These are phyloP conservation scores for Antheraea pernyi DNA, from an alignment of 1,140 invertebrate genomes.

Conservation along the genomic window DNA sequence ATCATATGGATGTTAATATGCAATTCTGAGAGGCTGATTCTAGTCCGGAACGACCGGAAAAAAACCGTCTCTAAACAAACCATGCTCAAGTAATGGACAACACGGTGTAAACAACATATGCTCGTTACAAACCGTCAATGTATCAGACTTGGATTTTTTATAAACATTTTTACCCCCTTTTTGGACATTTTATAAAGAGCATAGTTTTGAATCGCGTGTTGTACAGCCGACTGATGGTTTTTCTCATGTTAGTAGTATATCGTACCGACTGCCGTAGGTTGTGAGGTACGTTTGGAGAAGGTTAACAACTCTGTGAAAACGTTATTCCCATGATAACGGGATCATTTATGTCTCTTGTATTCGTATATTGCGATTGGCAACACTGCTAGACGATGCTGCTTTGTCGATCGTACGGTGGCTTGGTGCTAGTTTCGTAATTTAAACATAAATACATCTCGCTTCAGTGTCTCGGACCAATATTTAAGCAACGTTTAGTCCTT, in stretches of 20 bases:
- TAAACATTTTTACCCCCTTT: slow-evolving; percentile 64
- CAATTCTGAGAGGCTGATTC: slow-evolving; percentile 58
- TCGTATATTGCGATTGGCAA: slow-evolving; percentile 26
- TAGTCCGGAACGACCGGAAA: slow-evolving; percentile 50
- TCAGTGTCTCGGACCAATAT: slow-evolving; percentile 77
- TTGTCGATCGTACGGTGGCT: slow-evolving; percentile 66
- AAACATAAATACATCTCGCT: slow-evolving; percentile 64
- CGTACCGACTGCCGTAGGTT: slow-evolving; percentile 35
- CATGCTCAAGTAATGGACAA: slow-evolving; percentile 48
- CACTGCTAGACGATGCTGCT: slow-evolving; percentile 35
- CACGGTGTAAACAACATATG: slow-evolving; percentile 32
- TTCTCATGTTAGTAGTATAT: slow-evolving; percentile 22
- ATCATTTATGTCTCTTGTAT: slow-evolving; percentile 51
- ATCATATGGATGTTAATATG: slow-evolving; percentile 65
- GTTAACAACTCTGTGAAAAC: neutral
- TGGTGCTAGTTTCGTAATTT: slow-evolving; percentile 68
- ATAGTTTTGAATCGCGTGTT: slow-evolving; percentile 31
- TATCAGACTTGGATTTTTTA: slow-evolving; percentile 55
- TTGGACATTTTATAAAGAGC: slow-evolving; percentile 58
- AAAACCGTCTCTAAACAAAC: slow-evolving; percentile 35
- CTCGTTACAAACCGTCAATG: slow-evolving; percentile 30
- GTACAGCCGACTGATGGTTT: slow-evolving; percentile 22
- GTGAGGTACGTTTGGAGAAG: slow-evolving; percentile 24
- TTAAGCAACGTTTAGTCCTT: slow-evolving; percentile 56
- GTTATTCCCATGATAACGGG: neutral